Base-by-base conservation (phyloP, 2,888 invertebrate species). In the Erebia palarica region DNA sequence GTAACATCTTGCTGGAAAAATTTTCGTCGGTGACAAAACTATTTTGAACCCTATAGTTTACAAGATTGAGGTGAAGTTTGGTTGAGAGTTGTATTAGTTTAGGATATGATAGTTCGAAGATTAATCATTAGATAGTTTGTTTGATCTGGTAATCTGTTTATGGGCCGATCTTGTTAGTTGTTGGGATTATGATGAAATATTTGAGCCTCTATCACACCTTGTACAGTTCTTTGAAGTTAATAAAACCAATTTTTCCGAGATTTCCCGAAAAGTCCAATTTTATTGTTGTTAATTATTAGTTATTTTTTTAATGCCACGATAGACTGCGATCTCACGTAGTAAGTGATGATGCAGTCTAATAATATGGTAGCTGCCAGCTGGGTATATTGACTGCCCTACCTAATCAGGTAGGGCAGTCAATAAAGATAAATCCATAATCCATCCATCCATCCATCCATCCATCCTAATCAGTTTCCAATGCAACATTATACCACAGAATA, bases 101-200 rank as follows among this genome's bases (percentile, higher is more conserved):
- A 11, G 69, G 66, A 69, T 4, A 47, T 13, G 47, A 47, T 69
- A 71, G 66, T 63, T 64, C 27, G 16, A 61, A 71, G 73, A 69
- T 75, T 75, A 75, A 75, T 75, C 74, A 74, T 71, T 51, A 61
- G 51, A 74, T 70, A 72, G 73, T 73, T 55, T 75, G 70, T 74
- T 74, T 72, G 72, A 70, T 68, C 69, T 73, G 68, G 51, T 57
- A 69, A 71, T 70, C 73, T 73, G 73, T 74, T 74, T 74, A 74
- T 67, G 66, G 70, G 59, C n/a, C 61, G 59, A 36, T 70, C 63
- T 47, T 47, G 47, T 47, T 47, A 47, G 47, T 69, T 51, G 49
- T 72, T 60, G 9, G 71, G 70, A 69, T 67, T 71, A 67, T 71
- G 74, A 71, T 75, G 59, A 66, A 69, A 47, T 69, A 70, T 57